Evolutionary conservation across 2,113 vertebrate genomes (phyloP).

Genomic region (human): DNA sequence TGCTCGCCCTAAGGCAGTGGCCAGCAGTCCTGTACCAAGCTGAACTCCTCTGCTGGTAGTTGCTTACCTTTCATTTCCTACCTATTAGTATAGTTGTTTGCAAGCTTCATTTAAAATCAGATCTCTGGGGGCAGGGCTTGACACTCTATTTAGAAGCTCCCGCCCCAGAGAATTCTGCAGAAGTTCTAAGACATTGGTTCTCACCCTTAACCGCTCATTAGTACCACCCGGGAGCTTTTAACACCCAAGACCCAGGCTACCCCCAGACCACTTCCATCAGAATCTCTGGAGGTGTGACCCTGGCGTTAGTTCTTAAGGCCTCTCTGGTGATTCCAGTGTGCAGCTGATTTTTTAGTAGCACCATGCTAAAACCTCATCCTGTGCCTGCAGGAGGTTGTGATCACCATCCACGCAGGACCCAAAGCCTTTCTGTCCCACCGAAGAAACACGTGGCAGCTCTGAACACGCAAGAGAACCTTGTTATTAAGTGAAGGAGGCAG

Average conservation of each 20-base stretch:
- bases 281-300: not conserved
- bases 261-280: not conserved
- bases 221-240: not conserved
- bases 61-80: not conserved
- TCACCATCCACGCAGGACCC: not conserved
- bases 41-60: not conserved
- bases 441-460: not conserved
- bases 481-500: not conserved
- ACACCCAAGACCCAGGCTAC: accelerated
- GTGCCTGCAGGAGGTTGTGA: not conserved
- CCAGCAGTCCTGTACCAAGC: accelerated
- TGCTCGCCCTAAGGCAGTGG: accelerated
- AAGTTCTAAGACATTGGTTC: not conserved
- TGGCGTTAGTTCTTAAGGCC: not conserved
- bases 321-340: not conserved
- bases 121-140: not conserved
- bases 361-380: not conserved
- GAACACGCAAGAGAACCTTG: accelerated
- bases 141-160: not conserved
- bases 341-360: not conserved
- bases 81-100: not conserved
- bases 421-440: not conserved
- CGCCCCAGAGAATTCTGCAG: not conserved
- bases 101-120: not conserved
- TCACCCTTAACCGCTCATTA: not conserved